A percentile compares a stretch with the other conserved stretches of the same genome.
These are phyloP conservation scores for Synaphobranchus kaupii DNA, from an alignment of 2,797 vertebrate genomes.

Conservation along the genomic window DNA sequence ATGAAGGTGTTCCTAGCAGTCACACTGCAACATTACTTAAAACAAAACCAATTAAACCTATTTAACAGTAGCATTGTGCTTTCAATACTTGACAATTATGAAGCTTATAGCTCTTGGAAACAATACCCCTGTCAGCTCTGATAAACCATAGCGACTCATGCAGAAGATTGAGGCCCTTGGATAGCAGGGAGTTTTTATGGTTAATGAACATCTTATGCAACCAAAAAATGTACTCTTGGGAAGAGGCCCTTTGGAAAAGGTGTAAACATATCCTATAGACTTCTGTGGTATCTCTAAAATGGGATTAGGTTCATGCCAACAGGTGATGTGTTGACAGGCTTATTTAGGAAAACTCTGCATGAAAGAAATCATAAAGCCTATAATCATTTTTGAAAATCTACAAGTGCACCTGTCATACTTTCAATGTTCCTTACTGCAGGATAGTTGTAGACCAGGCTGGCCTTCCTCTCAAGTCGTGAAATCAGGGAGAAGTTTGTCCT, in stretches of 20 bases:
- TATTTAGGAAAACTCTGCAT: not conserved
- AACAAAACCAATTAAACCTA: constrained; percentile 87
- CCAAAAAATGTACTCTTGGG: too few relatives aligned
- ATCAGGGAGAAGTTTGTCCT: not conserved
- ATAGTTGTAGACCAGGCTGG: not conserved
- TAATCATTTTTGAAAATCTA: not conserved
- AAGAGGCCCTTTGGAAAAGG: too few relatives aligned
- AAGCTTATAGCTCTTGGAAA: constrained; percentile 94
- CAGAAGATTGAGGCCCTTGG: constrained; percentile 86
- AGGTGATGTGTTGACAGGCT: not conserved
- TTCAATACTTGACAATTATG: constrained; percentile 92
- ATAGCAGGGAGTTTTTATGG: constrained; percentile 64
- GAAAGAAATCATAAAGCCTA: not conserved
- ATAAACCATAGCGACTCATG: constrained; percentile 86
- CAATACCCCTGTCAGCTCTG: constrained; percentile 93
- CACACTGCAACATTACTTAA: constrained; percentile 77
- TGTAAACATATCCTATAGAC: too few relatives aligned
- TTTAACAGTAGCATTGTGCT: constrained; percentile 91
- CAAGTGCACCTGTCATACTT: not conserved
- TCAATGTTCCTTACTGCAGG: not conserved
- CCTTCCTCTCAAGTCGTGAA: not conserved
- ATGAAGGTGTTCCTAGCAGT: constrained; percentile 79
- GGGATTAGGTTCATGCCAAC: too few relatives aligned
- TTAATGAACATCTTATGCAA: too few relatives aligned
- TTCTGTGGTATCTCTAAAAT: too few relatives aligned